Percentiles rank a stretch among this genome's conserved stretches.
phyloP scores from a whole-genome alignment of 1,140 invertebrate genomes.

The Papilio machaon region DNA sequence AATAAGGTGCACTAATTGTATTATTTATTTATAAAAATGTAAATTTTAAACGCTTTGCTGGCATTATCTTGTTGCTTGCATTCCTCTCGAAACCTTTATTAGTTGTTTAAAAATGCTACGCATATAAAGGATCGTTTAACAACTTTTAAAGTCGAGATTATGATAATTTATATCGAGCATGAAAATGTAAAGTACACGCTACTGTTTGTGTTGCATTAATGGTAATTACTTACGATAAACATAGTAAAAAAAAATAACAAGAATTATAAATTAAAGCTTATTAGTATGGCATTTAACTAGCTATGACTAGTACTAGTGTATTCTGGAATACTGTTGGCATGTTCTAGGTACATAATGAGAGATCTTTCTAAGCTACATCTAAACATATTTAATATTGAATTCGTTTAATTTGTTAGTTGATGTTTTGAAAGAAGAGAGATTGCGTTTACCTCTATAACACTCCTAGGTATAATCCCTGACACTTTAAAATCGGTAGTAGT shows the following conservation, averaged over 20 bases:
- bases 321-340: not conserved
- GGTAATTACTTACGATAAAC: not conserved
- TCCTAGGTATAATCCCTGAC: no score
- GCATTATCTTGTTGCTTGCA: slow-evolving; percentile 15
- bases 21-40: slow-evolving; percentile 19
- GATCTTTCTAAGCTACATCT: no score
- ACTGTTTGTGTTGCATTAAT: slow-evolving; percentile 11
- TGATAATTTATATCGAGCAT: slow-evolving; percentile 13
- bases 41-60: not conserved
- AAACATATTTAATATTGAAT: no score
- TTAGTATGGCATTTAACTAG: not conserved
- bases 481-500: no score
- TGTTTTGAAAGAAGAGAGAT: no score
- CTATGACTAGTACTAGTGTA: not conserved
- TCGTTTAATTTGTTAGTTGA: no score
- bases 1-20: not conserved
- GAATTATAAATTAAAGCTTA: not conserved
- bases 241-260: not conserved
- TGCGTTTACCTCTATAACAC: no score
- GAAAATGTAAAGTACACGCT: slow-evolving; percentile 2
- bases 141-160: slow-evolving; percentile 17
- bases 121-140: slow-evolving; percentile 19
- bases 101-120: slow-evolving; percentile 18
- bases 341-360: no score
- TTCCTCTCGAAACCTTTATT: slow-evolving; percentile 22